Conservation (phyloP, 2,113 vertebrate genomes). For the Laticauda laticaudata region DNA sequence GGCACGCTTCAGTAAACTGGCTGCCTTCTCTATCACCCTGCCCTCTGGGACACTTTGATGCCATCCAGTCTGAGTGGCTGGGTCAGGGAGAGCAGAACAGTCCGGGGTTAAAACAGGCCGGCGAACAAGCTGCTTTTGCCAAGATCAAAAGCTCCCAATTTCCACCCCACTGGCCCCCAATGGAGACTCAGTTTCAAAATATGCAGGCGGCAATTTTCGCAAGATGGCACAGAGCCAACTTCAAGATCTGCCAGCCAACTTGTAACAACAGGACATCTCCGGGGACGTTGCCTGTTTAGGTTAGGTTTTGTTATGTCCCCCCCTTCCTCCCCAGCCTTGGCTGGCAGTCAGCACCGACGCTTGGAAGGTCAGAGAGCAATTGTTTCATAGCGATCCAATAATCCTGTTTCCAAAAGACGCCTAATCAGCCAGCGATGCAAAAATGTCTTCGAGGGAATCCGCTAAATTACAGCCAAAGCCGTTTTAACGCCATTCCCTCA, state of each 20-base stretch:
- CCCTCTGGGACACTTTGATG: background rate
- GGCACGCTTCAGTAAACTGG: background rate
- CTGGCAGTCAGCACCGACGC: accelerated
- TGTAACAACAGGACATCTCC: background rate
- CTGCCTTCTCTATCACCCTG: background rate
- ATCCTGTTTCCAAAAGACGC: background rate
- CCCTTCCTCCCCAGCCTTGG: background rate
- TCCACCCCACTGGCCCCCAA: too few relatives aligned
- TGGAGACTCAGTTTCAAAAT: background rate
- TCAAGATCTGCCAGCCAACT: background rate
- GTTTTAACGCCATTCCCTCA: accelerated
- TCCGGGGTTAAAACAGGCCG: background rate
- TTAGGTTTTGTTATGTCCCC: background rate
- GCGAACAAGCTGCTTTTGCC: background rate
- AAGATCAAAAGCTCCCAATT: background rate
- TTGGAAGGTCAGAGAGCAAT: background rate
- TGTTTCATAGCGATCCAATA: background rate
- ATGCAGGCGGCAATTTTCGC: background rate
- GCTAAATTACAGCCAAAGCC: background rate
- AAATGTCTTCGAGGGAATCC: background rate
- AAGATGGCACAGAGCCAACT: accelerated
- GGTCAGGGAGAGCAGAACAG: background rate
- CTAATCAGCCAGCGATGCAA: background rate
- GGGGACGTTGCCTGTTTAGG: background rate
- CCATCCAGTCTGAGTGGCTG: background rate